These are phyloP conservation scores for Rattus rattus DNA, from an alignment of 2,113 vertebrate genomes.

Conservation along the genomic window DNA sequence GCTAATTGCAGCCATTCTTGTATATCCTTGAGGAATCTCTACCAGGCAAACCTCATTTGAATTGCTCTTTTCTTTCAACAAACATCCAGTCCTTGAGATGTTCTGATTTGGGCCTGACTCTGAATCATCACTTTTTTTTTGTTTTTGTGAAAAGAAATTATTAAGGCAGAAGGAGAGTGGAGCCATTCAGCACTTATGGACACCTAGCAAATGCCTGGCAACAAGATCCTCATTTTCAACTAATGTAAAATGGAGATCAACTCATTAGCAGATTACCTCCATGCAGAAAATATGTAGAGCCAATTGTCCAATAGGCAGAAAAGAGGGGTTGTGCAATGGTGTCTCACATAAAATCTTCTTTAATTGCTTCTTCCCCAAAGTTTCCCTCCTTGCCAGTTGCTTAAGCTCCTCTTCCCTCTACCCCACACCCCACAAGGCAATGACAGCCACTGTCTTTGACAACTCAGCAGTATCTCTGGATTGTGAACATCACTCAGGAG, in stretches of 20 bases:
- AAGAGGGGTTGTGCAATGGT: neutral
- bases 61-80: conserved; percentile 66
- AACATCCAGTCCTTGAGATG: conserved; percentile 47
- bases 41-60: conserved; percentile 40
- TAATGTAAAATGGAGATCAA: neutral
- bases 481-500: neutral
- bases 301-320: neutral
- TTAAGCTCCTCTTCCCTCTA: neutral
- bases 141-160: neutral
- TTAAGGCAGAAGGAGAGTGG: neutral
- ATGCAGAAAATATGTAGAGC: neutral
- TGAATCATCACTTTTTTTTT: conserved; percentile 21
- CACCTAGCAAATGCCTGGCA: neutral
- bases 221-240: neutral
- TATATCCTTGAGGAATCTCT: conserved; percentile 63
- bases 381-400: neutral
- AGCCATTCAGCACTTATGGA: neutral
- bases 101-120: neutral
- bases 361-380: neutral
- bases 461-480: neutral
- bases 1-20: conserved; percentile 70
- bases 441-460: neutral
- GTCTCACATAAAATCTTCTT: neutral
- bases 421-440: neutral
- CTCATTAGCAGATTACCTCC: neutral